Evolutionary conservation across 1,140 invertebrate genomes (phyloP).

Genomic region (Pogonomyrmex californicus): DNA sequence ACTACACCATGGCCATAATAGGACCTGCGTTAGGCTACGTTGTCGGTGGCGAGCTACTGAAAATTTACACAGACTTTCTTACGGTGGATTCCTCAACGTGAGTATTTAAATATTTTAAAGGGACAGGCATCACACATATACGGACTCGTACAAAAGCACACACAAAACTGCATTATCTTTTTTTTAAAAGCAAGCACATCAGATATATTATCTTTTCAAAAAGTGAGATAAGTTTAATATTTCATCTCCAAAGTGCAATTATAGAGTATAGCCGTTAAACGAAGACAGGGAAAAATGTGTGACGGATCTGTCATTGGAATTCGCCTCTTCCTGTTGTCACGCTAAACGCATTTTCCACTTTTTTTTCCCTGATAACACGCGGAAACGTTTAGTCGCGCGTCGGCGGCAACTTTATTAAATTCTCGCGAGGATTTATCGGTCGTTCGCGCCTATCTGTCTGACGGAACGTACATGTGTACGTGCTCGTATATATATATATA

Average conservation of each 20-base stretch:
- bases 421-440: constrained; percentile 73
- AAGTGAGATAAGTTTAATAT: neutral
- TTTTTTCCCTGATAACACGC: constrained; percentile 1
- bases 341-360: constrained; percentile 66
- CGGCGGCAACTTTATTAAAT: constrained; percentile 75
- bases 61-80: constrained; percentile 92
- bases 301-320: constrained; percentile 60
- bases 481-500: neutral
- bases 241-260: neutral
- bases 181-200: neutral
- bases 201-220: neutral
- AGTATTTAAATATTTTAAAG: constrained; percentile 82
- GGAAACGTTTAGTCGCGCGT: constrained; percentile 60
- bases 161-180: neutral
- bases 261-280: constrained; percentile 7
- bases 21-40: constrained; percentile 94
- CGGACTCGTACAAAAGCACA: no score
- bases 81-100: constrained; percentile 89
- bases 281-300: constrained; percentile 49
- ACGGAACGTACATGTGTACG: constrained; percentile 5
- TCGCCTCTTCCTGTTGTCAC: constrained; percentile 56
- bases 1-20: constrained; percentile 93
- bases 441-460: constrained; percentile 65
- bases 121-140: no score
- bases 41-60: constrained; percentile 92